phyloP scores from a whole-genome alignment of 92 coral and sea anemone genomes.

The Epizoanthus ramosus region DNA sequence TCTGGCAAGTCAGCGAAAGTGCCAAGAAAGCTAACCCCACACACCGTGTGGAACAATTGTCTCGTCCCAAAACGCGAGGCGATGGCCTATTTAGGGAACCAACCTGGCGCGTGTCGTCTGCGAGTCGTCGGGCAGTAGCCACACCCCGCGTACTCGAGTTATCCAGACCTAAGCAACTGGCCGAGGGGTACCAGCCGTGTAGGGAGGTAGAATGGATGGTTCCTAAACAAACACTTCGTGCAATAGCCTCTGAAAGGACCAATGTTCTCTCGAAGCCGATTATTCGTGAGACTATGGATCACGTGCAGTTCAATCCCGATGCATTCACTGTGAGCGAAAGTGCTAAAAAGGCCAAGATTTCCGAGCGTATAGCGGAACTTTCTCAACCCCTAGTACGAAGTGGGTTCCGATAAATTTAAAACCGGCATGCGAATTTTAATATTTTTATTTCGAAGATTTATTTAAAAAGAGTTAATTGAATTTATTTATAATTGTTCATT shows the following conservation, averaged over 20 bases:
- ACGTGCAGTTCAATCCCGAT: slow-evolving; percentile 89
- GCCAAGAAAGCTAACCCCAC: slow-evolving; percentile 79
- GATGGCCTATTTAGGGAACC: slow-evolving; percentile 88
- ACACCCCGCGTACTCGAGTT: slow-evolving; percentile 85
- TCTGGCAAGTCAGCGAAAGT: slow-evolving; percentile 72
- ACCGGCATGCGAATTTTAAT: not conserved
- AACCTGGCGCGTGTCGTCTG: slow-evolving; percentile 85
- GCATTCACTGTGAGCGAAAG: slow-evolving; percentile 87
- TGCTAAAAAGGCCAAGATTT: slow-evolving; percentile 79
- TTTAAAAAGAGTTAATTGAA: slow-evolving; percentile 5
- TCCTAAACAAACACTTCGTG: slow-evolving; percentile 77
- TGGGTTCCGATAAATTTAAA: slow-evolving; percentile 7
- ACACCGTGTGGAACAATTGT: slow-evolving; percentile 74
- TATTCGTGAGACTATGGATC: slow-evolving; percentile 88
- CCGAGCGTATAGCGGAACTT: slow-evolving; percentile 82
- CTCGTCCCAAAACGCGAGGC: slow-evolving; percentile 89
- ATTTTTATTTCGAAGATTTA: slow-evolving; percentile 18
- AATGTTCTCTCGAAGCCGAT: slow-evolving; percentile 79
- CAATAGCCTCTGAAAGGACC: slow-evolving; percentile 84
- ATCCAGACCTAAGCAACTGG: slow-evolving; percentile 79
- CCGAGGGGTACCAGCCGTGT: slow-evolving; percentile 80
- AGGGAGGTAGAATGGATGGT: slow-evolving; percentile 73
- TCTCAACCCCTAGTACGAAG: slow-evolving; percentile 80
- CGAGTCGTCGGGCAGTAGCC: slow-evolving; percentile 79
- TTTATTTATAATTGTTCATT: not conserved